Conservation (phyloP, 92 coral and sea anemone genomes). For the Epizoanthus illoricatus region DNA sequence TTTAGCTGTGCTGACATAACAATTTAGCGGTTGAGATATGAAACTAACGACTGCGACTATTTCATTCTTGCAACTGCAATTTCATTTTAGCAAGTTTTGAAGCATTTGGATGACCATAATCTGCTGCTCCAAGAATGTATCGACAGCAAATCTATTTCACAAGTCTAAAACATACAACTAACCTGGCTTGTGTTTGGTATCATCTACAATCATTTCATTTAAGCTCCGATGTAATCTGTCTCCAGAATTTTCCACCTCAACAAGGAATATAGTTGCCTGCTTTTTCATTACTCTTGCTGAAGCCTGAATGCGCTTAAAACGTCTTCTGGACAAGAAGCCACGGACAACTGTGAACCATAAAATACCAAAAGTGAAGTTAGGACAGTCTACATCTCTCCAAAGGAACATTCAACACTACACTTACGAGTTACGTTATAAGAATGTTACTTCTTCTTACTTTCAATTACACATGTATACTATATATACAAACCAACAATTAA, state of each 20-base stretch:
- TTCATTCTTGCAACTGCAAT: no score
- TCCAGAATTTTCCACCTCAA: slow-evolving; percentile 43
- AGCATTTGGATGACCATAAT: no score
- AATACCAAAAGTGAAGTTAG: not conserved
- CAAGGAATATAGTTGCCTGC: slow-evolving; percentile 52
- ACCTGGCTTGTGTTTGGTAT: slow-evolving; percentile 51
- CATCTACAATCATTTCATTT: slow-evolving; percentile 47
- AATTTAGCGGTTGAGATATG: no score
- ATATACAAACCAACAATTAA: no score
- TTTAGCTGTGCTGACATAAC: no score
- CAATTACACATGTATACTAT: no score
- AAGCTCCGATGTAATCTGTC: slow-evolving; percentile 34
- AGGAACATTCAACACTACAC: no score
- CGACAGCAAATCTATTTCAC: not conserved
- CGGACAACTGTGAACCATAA: slow-evolving; percentile 68
- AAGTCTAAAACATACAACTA: not conserved
- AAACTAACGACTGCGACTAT: no score
- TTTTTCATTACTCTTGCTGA: slow-evolving; percentile 48
- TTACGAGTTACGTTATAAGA: no score
- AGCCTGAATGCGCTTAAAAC: slow-evolving; percentile 61
- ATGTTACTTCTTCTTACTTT: no score
- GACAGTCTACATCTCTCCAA: no score
- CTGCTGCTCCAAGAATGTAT: not conserved
- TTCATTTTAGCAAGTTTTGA: no score
- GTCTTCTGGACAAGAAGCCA: slow-evolving; percentile 81